These are phyloP conservation scores for Daphoenositta chrysoptera DNA, from an alignment of 2,113 vertebrate genomes.

Conservation along the genomic window DNA sequence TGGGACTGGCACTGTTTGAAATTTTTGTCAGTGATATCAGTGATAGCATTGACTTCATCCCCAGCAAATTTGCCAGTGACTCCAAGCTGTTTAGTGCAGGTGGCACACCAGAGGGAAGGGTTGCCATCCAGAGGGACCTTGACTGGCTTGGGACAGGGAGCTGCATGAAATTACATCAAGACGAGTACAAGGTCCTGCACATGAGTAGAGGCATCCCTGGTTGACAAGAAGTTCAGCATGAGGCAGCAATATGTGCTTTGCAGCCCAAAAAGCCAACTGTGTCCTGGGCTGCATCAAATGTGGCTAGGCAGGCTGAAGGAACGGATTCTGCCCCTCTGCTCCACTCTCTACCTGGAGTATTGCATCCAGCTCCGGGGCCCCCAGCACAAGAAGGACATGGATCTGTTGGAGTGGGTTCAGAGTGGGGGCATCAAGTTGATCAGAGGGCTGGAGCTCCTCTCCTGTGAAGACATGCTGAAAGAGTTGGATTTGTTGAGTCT, in stretches of 20 bases:
- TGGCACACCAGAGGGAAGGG: background rate
- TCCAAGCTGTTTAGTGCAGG: background rate
- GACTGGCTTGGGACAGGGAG: background rate
- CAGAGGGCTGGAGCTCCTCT: background rate
- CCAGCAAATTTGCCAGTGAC: background rate
- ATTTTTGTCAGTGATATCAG: background rate
- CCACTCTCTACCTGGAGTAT: too few relatives aligned
- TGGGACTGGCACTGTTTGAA: background rate
- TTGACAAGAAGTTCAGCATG: background rate
- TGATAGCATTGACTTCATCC: too few relatives aligned
- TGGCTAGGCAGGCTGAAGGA: background rate
- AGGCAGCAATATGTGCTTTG: rapidly evolving
- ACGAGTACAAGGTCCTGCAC: background rate
- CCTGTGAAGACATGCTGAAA: background rate
- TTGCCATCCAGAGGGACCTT: background rate
- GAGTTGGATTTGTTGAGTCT: background rate
- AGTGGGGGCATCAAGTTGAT: background rate
- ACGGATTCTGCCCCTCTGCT: background rate
- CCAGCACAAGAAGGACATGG: background rate
- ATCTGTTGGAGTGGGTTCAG: rapidly evolving
- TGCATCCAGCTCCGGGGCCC: background rate
- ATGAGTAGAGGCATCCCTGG: rapidly evolving
- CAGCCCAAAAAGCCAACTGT: background rate
- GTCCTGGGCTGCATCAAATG: background rate
- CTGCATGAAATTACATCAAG: rapidly evolving